A percentile compares a stretch with the other conserved stretches of the same genome.
Conservation (phyloP, 2,113 vertebrate species). For the Lasiurus borealis region DNA sequence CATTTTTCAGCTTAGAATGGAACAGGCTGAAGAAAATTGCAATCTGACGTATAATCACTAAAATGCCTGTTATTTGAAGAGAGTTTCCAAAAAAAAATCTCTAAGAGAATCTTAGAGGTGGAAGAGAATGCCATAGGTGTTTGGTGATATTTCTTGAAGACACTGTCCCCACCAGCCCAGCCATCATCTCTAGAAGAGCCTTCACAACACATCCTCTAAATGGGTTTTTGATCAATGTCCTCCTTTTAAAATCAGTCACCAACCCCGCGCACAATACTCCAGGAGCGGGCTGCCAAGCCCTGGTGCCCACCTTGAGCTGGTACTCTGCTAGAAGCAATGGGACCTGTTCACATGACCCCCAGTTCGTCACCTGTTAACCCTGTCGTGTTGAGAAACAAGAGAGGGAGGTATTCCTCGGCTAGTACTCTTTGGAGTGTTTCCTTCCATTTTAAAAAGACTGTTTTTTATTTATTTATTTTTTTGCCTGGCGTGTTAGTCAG, state of each 20-base stretch:
- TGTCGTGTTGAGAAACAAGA: not conserved
- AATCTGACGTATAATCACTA: not conserved
- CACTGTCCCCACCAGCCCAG: not conserved
- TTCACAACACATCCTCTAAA: not conserved
- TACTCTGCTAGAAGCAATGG: not conserved
- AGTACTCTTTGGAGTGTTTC: not conserved
- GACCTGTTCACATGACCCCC: not conserved
- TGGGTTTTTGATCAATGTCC: not conserved
- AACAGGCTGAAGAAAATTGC: not conserved
- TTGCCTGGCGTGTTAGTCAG: no score
- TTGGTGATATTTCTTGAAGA: not conserved
- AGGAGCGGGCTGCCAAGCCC: not conserved
- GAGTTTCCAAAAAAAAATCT: not conserved
- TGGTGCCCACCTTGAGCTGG: not conserved
- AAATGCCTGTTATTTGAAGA: slow-evolving; percentile 15
- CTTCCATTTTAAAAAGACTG: not conserved
- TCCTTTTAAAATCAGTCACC: not conserved
- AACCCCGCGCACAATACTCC: not conserved
- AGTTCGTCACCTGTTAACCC: not conserved
- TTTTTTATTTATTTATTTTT: not conserved
- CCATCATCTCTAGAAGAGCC: not conserved
- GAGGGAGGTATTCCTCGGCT: not conserved
- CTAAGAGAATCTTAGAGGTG: not conserved
- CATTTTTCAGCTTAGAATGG: slow-evolving; percentile 11
- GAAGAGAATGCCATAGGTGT: not conserved